A percentile compares a stretch with the other conserved stretches of the same genome.
These are phyloP conservation scores for Oreonectes daqikongensis DNA, from an alignment of 2,797 vertebrate species.

Conservation along the genomic window DNA sequence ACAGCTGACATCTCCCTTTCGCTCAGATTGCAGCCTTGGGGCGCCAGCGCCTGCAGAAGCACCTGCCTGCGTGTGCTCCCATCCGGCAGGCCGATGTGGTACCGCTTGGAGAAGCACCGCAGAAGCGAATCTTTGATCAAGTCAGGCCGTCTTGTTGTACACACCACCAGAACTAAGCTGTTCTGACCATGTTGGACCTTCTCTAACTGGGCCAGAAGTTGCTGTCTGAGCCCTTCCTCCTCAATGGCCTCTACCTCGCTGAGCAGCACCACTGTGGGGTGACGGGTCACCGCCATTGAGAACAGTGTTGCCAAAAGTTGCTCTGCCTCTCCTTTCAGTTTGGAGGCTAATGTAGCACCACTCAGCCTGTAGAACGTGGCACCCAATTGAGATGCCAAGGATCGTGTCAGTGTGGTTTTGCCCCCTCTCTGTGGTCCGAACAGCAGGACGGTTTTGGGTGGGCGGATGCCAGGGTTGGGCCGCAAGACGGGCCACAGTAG, in stretches of 20 bases:
- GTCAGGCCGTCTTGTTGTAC: slow-evolving; percentile 87
- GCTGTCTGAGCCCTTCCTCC: slow-evolving; percentile 79
- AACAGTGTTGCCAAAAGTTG: slow-evolving; percentile 87
- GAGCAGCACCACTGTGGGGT: slow-evolving; percentile 86
- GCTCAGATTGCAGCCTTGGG: slow-evolving; percentile 84
- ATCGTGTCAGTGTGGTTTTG: slow-evolving; percentile 87
- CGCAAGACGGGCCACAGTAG: slow-evolving; percentile 92
- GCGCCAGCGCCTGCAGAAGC: slow-evolving; percentile 85
- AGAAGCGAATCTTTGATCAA: slow-evolving; percentile 87
- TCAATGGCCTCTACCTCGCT: slow-evolving; percentile 86
- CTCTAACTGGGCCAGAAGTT: slow-evolving; percentile 87
- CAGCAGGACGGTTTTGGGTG: slow-evolving; percentile 85
- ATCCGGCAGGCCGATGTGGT: slow-evolving; percentile 88
- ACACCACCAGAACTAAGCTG: slow-evolving; percentile 80
- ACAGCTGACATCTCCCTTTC: slow-evolving; percentile 87
- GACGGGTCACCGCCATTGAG: slow-evolving; percentile 83
- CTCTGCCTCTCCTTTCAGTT: slow-evolving; percentile 88
- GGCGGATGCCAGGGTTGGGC: slow-evolving; percentile 75
- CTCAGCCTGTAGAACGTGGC: slow-evolving; percentile 87
- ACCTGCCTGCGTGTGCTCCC: slow-evolving; percentile 83
- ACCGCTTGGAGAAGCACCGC: slow-evolving; percentile 86
- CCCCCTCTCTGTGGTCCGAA: slow-evolving; percentile 89
- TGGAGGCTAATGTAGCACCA: slow-evolving; percentile 80
- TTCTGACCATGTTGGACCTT: slow-evolving; percentile 76
- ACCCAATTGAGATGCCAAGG: slow-evolving; percentile 90